Conservation (phyloP, 2,888 invertebrate genomes). For the Drosophila crucigera region DNA sequence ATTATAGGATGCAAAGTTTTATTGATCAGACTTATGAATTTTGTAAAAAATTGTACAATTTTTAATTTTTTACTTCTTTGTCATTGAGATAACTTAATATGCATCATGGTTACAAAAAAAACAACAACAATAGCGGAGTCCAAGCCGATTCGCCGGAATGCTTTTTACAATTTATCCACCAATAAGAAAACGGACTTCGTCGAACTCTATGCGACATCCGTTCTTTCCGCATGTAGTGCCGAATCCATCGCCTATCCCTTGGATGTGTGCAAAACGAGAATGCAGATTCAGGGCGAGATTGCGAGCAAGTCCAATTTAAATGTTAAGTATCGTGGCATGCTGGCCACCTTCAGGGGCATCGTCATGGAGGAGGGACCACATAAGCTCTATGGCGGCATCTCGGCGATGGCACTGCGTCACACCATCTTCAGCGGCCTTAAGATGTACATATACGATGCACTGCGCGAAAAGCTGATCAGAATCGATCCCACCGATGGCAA, state of each 20-base stretch:
- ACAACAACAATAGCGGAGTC: neutral
- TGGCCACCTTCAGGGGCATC: slow-evolving; percentile 34
- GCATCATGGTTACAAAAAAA: neutral
- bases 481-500: slow-evolving; percentile 23
- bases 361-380: slow-evolving; percentile 35
- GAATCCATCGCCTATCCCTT: slow-evolving; percentile 45
- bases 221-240: slow-evolving; percentile 32
- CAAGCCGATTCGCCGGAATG: neutral
- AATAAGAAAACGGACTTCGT: slow-evolving; percentile 20
- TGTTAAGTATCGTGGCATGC: slow-evolving; percentile 24
- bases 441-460: slow-evolving; percentile 39
- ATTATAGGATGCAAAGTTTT: neutral
- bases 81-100: neutral
- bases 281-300: slow-evolving; percentile 56
- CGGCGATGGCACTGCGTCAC: slow-evolving; percentile 54
- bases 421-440: slow-evolving; percentile 46
- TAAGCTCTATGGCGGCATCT: slow-evolving; percentile 46
- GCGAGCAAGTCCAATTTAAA: slow-evolving; percentile 1
- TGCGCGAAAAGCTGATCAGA: slow-evolving; percentile 27
- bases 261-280: slow-evolving; percentile 51
- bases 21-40: neutral
- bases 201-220: slow-evolving; percentile 22
- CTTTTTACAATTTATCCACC: slow-evolving; percentile 8
- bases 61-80: neutral
- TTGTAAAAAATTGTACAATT: neutral